Base-by-base conservation (phyloP, 2,797 vertebrate genomes). In the Megalops cyprinoides region DNA sequence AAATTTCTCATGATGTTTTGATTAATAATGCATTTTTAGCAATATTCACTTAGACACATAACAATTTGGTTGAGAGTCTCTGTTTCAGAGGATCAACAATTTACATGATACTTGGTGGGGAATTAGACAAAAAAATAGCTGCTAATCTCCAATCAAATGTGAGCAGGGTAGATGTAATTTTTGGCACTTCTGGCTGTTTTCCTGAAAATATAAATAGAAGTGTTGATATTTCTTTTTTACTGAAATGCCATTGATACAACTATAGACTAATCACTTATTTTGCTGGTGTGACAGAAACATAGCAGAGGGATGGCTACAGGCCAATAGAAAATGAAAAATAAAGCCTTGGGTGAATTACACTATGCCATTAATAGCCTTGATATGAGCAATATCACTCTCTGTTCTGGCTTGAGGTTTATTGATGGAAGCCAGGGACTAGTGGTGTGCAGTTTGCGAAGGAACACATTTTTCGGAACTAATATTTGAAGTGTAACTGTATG, bases 141-240 rank as follows among this genome's bases (percentile, higher is more conserved):
- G n/a, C n/a, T n/a, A n/a, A n/a, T n/a, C n/a, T n/a, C n/a, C n/a
- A n/a, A n/a, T n/a, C n/a, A n/a, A n/a, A n/a, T n/a, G n/a, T n/a
- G n/a, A n/a, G n/a, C n/a, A n/a, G 18, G 65, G 28, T 15, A 4
- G 28, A 28, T 65, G 60, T 37, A 28, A 34, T 37, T 34, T 15
- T 28, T 20, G 37, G 60, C 14, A 65, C 3, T 34, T 28, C 14
- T 5, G 60, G 60, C 60, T 34, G 28, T 65, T 37, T 65, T 65
- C 6, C 8, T 9, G 10, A 25, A 60, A 60, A 18, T 28, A 28
- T 7, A 60, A 31, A 23, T 60, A 60, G 20, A 55, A n/a, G 56
- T 60, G 56, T 60, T 31, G 56, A 60, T 60, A 60, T 60, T 31
- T 60, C n/a, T 25, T 60, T 10, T 60, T 60, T 60, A 65, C 31